Evolutionary conservation across 2,797 vertebrate species (phyloP).

Genomic region (Hephaestus fuliginosus): DNA sequence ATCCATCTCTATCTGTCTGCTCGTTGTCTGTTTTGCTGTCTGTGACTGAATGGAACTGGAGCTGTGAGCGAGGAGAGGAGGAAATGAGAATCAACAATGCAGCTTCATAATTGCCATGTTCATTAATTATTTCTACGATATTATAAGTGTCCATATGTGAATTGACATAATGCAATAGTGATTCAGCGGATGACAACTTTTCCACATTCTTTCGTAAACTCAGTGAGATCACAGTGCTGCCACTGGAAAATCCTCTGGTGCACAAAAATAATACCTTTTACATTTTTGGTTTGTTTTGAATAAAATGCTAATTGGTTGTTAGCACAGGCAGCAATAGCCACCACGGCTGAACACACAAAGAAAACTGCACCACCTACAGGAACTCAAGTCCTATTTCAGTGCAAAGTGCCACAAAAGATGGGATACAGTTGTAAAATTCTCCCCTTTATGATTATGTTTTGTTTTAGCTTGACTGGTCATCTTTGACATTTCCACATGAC

Average conservation of each 20-base stretch:
- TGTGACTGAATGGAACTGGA: slow-evolving; percentile 10
- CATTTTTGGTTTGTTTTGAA: slow-evolving; percentile 24
- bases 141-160: neutral
- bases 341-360: slow-evolving; percentile 37
- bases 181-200: slow-evolving; percentile 4
- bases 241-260: neutral
- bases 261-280: slow-evolving; percentile 21
- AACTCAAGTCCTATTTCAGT: slow-evolving; percentile 12
- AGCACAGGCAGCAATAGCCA: slow-evolving; percentile 30
- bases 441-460: slow-evolving; percentile 7
- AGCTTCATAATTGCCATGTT: neutral
- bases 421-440: slow-evolving; percentile 1
- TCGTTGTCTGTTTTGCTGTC: slow-evolving; percentile 41
- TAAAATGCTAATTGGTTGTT: slow-evolving; percentile 41
- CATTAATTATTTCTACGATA: neutral
- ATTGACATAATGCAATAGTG: neutral
- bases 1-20: slow-evolving; percentile 45
- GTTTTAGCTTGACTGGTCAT: slow-evolving; percentile 34
- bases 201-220: slow-evolving; percentile 5
- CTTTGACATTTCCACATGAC: slow-evolving; percentile 57
- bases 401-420: slow-evolving; percentile 10
- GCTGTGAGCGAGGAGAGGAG: neutral
- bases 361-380: slow-evolving; percentile 29
- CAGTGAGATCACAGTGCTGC: neutral
- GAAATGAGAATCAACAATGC: neutral